phyloP scores from a whole-genome alignment of 2,888 invertebrate genomes.

The Exephanes ischioxanthus region DNA sequence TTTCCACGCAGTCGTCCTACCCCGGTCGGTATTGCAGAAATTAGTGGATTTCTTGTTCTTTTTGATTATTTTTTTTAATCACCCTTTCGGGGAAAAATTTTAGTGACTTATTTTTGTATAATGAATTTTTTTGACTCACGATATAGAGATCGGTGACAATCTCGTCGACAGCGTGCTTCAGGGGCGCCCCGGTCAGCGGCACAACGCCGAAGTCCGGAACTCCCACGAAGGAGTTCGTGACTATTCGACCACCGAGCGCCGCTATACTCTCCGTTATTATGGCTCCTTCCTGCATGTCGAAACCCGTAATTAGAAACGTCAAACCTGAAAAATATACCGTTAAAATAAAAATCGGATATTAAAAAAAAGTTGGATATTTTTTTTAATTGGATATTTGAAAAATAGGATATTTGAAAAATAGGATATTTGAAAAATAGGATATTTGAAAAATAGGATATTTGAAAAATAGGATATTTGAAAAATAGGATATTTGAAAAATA shows the following conservation, averaged over 20 bases:
- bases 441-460: too few species aligned
- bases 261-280: constrained; percentile 86
- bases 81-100: neutral
- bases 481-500: too few species aligned
- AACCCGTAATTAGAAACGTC: constrained; percentile 84
- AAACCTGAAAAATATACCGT: constrained; percentile 74
- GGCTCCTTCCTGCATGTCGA: constrained; percentile 84
- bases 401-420: too few species aligned
- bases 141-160: constrained; percentile 91
- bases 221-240: constrained; percentile 85
- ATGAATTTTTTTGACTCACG: constrained; percentile 83
- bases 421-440: too few species aligned
- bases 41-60: neutral
- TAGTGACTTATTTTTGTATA: neutral
- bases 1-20: constrained; percentile 89
- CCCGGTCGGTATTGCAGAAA: constrained; percentile 44
- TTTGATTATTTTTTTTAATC: neutral
- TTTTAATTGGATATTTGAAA: too few species aligned
- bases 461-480: too few species aligned
- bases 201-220: constrained; percentile 89
- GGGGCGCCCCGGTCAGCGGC: constrained; percentile 85
- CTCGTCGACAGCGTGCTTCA: constrained; percentile 86
- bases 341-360: neutral
- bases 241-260: constrained; percentile 86
- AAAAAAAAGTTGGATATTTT: too few species aligned